Conservation (phyloP, 2,888 invertebrate genomes). For the Caenorhabditis becei region DNA sequence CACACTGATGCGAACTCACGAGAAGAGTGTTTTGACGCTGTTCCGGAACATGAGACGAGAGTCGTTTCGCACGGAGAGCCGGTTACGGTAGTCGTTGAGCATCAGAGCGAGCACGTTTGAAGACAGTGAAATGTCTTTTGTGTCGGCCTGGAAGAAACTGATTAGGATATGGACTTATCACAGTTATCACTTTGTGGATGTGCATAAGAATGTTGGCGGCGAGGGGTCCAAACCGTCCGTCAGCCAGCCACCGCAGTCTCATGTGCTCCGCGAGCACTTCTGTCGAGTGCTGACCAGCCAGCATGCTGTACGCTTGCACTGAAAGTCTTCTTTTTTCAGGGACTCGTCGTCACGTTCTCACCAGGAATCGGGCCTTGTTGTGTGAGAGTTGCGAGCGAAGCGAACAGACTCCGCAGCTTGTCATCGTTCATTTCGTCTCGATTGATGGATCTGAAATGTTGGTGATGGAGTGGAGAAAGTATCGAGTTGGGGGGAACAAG, state of each 20-base stretch:
- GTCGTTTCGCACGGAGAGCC: slow-evolving; percentile 66
- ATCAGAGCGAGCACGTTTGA: slow-evolving; percentile 68
- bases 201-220: slow-evolving; percentile 71
- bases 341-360: slow-evolving; percentile 19
- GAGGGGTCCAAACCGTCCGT: slow-evolving; percentile 67
- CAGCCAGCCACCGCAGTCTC: slow-evolving; percentile 69
- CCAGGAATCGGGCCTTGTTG: slow-evolving; percentile 71
- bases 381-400: slow-evolving; percentile 68
- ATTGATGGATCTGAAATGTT: neutral
- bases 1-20: slow-evolving; percentile 45
- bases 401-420: slow-evolving; percentile 67
- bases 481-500: too few relatives aligned
- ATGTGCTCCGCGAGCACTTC: slow-evolving; percentile 70
- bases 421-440: slow-evolving; percentile 65
- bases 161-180: too few relatives aligned
- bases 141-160: slow-evolving; percentile 61
- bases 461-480: neutral
- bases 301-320: slow-evolving; percentile 73
- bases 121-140: slow-evolving; percentile 64
- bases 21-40: slow-evolving; percentile 68
- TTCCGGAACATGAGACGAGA: slow-evolving; percentile 70
- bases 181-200: slow-evolving; percentile 62
- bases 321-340: slow-evolving; percentile 30
- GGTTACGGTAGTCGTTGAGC: slow-evolving; percentile 71
- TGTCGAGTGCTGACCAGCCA: slow-evolving; percentile 64